These are phyloP conservation scores for Calidris pygmaea DNA, from an alignment of 2,113 vertebrate species.

Conservation along the genomic window DNA sequence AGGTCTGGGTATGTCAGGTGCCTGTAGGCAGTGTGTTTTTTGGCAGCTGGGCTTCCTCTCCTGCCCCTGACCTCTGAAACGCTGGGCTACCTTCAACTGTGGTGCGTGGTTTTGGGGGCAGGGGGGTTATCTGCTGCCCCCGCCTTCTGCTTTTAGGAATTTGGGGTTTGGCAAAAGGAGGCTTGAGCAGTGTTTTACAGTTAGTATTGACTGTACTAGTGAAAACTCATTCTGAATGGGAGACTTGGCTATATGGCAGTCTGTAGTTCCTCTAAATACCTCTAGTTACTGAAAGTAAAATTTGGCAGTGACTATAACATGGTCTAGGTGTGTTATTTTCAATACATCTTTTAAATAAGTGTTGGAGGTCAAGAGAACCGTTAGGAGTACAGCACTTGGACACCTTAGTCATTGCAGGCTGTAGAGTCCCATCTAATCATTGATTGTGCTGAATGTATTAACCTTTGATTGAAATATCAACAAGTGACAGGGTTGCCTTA, in stretches of 20 bases:
- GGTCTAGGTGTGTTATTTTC: not conserved
- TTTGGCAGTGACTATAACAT: accelerated
- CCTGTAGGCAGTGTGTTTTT: not conserved
- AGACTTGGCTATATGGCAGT: accelerated
- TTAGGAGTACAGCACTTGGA: not conserved
- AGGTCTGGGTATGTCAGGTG: not conserved
- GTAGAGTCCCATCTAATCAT: not conserved
- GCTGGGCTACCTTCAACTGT: not conserved
- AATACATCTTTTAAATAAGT: accelerated
- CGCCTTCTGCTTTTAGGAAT: not conserved
- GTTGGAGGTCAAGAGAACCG: accelerated
- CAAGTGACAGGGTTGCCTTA: not conserved
- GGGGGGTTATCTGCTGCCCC: not conserved
- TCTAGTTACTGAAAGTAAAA: not conserved
- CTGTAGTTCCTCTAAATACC: not conserved
- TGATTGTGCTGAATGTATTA: not conserved
- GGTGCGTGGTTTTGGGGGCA: not conserved
- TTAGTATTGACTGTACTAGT: accelerated
- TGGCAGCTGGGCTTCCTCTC: not conserved
- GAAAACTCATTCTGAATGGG: not conserved
- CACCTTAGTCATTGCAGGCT: not conserved
- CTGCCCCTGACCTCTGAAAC: not conserved
- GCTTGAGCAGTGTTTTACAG: not conserved
- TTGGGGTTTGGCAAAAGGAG: not conserved
- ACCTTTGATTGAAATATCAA: not conserved